Conservation (phyloP, 2,113 vertebrate genomes). For the Rhinichthys klamathensis region DNA sequence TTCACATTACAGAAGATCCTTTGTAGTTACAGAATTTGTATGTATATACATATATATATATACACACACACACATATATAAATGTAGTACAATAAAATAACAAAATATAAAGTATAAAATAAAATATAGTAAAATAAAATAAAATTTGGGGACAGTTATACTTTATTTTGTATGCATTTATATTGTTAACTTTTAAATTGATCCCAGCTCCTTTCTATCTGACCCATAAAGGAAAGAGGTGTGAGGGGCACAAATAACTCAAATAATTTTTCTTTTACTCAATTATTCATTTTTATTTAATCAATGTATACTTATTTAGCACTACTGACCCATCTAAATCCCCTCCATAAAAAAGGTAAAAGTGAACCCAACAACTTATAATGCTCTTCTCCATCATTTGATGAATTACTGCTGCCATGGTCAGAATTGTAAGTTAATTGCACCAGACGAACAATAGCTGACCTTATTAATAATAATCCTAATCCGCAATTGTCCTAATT, state of each 20-base stretch:
- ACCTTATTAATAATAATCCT: neutral
- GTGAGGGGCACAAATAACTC: neutral
- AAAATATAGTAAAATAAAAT: too few relatives aligned
- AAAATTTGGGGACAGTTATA: too few relatives aligned
- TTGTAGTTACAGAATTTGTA: too few relatives aligned
- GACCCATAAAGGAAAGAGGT: neutral
- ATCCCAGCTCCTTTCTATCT: neutral
- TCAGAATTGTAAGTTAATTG: neutral
- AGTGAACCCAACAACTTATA: neutral
- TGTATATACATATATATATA: too few relatives aligned
- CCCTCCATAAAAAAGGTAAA: neutral
- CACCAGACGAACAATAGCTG: neutral
- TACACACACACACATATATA: too few relatives aligned
- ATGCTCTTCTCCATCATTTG: constrained; percentile 2
- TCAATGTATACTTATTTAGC: neutral
- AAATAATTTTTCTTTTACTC: neutral
- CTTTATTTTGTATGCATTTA: neutral
- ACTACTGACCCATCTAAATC: neutral
- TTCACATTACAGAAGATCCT: too few relatives aligned
- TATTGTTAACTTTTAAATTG: neutral
- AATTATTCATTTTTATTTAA: neutral
- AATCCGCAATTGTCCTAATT: neutral
- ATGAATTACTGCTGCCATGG: neutral
- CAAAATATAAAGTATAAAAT: too few relatives aligned
- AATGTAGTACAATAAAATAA: too few relatives aligned